Conservation (phyloP, 2,888 invertebrate genomes). For the Morpho deidamia region DNA sequence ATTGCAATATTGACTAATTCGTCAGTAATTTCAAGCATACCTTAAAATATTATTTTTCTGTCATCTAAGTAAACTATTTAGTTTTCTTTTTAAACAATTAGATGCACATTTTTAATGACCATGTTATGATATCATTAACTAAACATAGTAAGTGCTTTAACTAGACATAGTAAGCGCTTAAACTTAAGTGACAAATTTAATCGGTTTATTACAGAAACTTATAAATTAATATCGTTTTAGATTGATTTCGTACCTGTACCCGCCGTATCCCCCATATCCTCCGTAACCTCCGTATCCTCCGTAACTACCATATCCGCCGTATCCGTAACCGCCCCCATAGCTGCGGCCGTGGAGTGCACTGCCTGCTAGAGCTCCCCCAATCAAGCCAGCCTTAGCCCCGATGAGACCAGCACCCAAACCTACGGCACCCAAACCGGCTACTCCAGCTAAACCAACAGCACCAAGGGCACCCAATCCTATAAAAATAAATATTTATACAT, state of each 20-base stretch:
- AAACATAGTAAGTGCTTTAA: too few relatives aligned
- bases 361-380: conserved; percentile 59
- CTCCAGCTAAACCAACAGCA: conserved; percentile 36
- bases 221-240: too few relatives aligned
- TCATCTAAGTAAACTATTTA: too few relatives aligned
- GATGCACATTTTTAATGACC: too few relatives aligned
- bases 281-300: conserved; percentile 38
- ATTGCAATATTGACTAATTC: too few relatives aligned
- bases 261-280: conserved; percentile 36
- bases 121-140: too few relatives aligned
- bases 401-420: conserved; percentile 48
- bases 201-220: too few relatives aligned
- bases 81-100: too few relatives aligned
- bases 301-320: conserved; percentile 32
- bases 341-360: conserved; percentile 32
- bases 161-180: too few relatives aligned
- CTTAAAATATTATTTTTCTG: too few relatives aligned
- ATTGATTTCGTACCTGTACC: not conserved
- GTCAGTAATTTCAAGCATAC: too few relatives aligned
- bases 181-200: too few relatives aligned
- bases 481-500: not conserved
- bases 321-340: conserved; percentile 27
- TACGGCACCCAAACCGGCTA: conserved; percentile 40
- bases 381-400: conserved; percentile 55
- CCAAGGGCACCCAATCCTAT: conserved; percentile 39